A percentile compares a stretch with the other conserved stretches of the same genome.
phyloP scores from a whole-genome alignment of 2,797 vertebrate genomes.

The Acrossocheilus wenchowensis region DNA sequence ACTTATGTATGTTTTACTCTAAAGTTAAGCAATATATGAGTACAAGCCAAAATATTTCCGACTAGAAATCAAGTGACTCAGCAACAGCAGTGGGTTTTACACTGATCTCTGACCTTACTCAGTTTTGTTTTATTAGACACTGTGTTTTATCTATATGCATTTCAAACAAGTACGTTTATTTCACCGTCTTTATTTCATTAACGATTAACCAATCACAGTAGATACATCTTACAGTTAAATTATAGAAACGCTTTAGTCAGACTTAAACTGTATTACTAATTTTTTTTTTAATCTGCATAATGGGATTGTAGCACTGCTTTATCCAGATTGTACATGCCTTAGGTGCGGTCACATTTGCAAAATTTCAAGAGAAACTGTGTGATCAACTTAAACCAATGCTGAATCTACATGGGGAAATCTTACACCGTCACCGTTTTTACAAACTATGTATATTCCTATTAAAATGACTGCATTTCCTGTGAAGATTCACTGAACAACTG shows the following conservation, averaged over 20 bases:
- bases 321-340: neutral
- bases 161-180: neutral
- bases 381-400: neutral
- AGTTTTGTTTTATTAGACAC: slow-evolving; percentile 17
- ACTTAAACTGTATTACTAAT: neutral
- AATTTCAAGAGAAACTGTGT: too few relatives aligned
- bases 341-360: too few relatives aligned
- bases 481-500: neutral
- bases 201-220: neutral
- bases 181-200: neutral
- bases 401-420: neutral
- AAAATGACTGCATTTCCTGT: neutral
- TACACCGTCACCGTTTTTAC: neutral
- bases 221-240: neutral
- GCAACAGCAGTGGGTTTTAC: neutral
- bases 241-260: neutral
- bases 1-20: neutral
- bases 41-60: neutral
- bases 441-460: neutral
- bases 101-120: neutral
- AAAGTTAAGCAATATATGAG: neutral
- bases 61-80: neutral
- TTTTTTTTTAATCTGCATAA: neutral
- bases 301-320: neutral
- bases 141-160: neutral